Evolutionary conservation across 2,888 invertebrate genomes (phyloP).

Genomic region (Tiliacea citrago): DNA sequence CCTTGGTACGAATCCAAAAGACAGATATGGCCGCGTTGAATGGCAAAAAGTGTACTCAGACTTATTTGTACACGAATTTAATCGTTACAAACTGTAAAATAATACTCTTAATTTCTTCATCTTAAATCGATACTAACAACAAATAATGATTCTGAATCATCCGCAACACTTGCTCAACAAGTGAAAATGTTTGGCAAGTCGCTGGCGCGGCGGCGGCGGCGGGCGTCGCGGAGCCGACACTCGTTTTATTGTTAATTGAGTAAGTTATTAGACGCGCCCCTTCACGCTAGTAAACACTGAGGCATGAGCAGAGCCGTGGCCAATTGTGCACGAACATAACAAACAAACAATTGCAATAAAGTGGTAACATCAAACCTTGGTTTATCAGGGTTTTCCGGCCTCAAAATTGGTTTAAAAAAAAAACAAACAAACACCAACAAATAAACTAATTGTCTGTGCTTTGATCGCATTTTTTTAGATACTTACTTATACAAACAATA

Average conservation of each 20-base stretch:
- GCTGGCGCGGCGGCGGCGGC: too few species aligned
- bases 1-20: not conserved
- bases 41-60: not conserved
- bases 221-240: not conserved
- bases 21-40: not conserved
- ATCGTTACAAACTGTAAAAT: slow-evolving; percentile 2
- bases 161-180: slow-evolving; percentile 44
- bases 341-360: slow-evolving; percentile 19
- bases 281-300: slow-evolving; percentile 41
- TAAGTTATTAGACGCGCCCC: slow-evolving; percentile 44
- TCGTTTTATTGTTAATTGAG: slow-evolving; percentile 56
- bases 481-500: not conserved
- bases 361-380: slow-evolving; percentile 11
- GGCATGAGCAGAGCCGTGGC: slow-evolving; percentile 34
- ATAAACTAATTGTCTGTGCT: too few species aligned
- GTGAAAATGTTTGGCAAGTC: slow-evolving; percentile 37
- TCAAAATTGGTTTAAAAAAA: not conserved
- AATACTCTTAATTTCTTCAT: slow-evolving; percentile 22
- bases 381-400: not conserved
- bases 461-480: too few species aligned
- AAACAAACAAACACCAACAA: too few species aligned
- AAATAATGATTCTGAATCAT: slow-evolving; percentile 32
- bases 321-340: slow-evolving; percentile 38
- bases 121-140: slow-evolving; percentile 17
- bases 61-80: not conserved